Evolutionary conservation across 2,113 vertebrate species (phyloP), one percentile per base, ranked within the genome.

Genomic region (Haemorhous mexicanus): DNA sequence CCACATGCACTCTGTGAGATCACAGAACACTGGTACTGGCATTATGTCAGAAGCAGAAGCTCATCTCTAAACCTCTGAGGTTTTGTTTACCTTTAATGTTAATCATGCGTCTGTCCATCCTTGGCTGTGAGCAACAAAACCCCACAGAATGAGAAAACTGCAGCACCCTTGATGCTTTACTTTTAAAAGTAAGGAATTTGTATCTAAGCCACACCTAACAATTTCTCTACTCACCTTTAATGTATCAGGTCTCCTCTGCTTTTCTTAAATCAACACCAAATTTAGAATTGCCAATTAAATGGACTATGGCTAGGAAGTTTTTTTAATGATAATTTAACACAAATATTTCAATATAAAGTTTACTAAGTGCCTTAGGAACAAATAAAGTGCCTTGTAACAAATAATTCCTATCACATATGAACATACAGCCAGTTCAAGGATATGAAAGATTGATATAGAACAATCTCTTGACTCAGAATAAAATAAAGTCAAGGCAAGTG

Each of bases 281-380:
- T 90, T 88, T 84, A 72, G 62, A 76, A 37, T 78, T 82, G 24
- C 24, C 55, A 85, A 17, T 88, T 64, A 82, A 78, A 66, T 63
- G 43, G 70, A 92, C 37, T 87, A 75, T 35, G 53, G 32, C 62
- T 87, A 64, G 39, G 18, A 94, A 66, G 44, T 93, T 70, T 89
- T 92, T 58, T 15, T 17, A 62, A 85, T 94, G 63, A 83, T 62
- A 93, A 94, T 86, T 89, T 78, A 94, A 76, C 7, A 10, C 19
- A 87, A 76, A 53, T 90, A 92, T 20, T 84, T 94, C 35, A 39
- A 28, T 87, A 66, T 86, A 26, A 77, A 89, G 32, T 94, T 94
- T 93, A 80, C 94, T 84, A 74, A 94, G 37, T 90, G 18, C 21
- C 35, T 72, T 90, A 37, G 75, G 58, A 67, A 66, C 37, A 53